Evolutionary conservation across 2,888 invertebrate species (phyloP).

Genomic region (Branchipolynoe longqiensis): DNA sequence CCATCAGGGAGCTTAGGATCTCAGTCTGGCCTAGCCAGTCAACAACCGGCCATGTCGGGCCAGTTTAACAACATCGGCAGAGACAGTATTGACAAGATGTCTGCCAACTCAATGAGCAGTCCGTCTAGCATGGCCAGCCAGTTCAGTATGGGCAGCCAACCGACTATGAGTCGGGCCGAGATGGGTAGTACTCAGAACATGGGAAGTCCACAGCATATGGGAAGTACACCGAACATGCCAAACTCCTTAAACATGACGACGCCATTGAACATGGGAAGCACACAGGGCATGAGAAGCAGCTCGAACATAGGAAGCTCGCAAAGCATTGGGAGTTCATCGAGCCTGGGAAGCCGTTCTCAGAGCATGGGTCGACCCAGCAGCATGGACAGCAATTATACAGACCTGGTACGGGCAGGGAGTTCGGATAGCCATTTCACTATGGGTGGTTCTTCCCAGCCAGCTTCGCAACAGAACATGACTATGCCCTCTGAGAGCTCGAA

Average conservation of each 20-base stretch:
- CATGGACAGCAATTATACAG: constrained; percentile 27
- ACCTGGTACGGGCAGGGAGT: constrained; percentile 5
- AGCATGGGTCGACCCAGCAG: background rate
- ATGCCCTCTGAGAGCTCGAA: constrained; percentile 8
- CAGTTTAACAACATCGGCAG: background rate
- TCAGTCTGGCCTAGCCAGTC: constrained; percentile 12
- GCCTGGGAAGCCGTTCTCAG: background rate
- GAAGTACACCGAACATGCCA: background rate
- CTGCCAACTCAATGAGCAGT: constrained; percentile 13
- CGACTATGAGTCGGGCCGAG: background rate
- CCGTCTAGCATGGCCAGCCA: constrained; percentile 17
- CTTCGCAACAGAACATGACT: constrained; percentile 13
- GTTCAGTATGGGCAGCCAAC: constrained; percentile 38
- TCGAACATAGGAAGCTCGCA: background rate
- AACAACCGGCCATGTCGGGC: background rate
- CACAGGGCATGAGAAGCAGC: constrained; percentile 6
- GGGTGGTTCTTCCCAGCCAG: constrained; percentile 13
- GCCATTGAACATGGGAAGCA: background rate
- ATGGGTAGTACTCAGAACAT: constrained; percentile 32
- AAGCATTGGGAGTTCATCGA: background rate
- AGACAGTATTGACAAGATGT: constrained; percentile 28
- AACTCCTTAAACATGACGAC: background rate
- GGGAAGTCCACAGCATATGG: background rate
- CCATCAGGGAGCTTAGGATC: constrained; percentile 27
- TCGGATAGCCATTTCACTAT: constrained; percentile 16